Evolutionary conservation across 2,113 vertebrate species (phyloP).

Genomic region (Tympanuchus pallidicinctus): DNA sequence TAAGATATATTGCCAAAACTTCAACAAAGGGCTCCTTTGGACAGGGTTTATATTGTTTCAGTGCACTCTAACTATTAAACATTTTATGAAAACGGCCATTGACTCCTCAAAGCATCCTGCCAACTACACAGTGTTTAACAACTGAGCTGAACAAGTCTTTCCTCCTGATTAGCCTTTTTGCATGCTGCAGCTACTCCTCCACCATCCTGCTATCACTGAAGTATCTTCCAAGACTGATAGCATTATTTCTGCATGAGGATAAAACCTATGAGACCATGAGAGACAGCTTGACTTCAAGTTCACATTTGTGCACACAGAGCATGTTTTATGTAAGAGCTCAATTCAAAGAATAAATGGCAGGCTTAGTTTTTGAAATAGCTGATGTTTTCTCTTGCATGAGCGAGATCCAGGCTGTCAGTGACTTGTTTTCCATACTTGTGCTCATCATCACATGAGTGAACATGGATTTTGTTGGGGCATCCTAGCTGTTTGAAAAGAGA

Average conservation of each 20-base stretch:
- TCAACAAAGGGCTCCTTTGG: conserved; percentile 51
- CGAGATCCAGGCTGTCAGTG: neutral
- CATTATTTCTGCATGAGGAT: neutral
- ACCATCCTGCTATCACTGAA: neutral
- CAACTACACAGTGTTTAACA: neutral
- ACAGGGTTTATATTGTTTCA: conserved; percentile 6
- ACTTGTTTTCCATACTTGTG: neutral
- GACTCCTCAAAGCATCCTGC: conserved; percentile 13
- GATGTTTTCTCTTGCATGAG: neutral
- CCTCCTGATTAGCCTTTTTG: neutral
- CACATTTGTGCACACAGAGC: neutral
- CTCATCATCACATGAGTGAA: neutral
- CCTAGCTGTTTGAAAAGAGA: neutral
- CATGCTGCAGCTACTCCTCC: neutral
- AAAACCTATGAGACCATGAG: neutral
- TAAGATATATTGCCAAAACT: conserved; percentile 32
- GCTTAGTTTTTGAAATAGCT: neutral
- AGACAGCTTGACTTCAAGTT: neutral
- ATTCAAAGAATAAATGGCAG: neutral
- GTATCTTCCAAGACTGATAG: neutral
- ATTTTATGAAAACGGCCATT: conserved; percentile 6
- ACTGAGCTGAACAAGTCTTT: neutral
- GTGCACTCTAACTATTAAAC: conserved; percentile 22
- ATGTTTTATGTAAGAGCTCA: neutral
- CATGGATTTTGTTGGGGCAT: neutral